A percentile compares a stretch with the other conserved stretches of the same genome.
phyloP scores from a whole-genome alignment of 2,113 vertebrate species.

The Naja naja region DNA sequence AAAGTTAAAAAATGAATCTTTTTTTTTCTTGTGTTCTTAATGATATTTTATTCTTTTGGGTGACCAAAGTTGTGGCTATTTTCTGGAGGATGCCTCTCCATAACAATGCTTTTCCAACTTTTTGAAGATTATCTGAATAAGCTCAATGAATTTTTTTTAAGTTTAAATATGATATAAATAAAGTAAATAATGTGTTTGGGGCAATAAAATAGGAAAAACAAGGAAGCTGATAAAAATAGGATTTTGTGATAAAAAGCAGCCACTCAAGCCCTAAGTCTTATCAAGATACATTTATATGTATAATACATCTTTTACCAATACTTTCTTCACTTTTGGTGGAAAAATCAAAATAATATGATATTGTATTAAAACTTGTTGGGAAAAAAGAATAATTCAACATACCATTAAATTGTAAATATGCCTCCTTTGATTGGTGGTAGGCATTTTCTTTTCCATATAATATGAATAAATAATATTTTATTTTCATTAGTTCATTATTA shows the following conservation, averaged over 20 bases:
- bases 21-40: neutral
- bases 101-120: neutral
- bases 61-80: neutral
- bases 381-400: neutral
- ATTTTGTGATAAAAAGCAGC: neutral
- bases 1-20: neutral
- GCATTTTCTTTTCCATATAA: neutral
- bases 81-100: neutral
- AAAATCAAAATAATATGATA: neutral
- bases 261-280: neutral
- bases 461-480: neutral
- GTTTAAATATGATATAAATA: neutral
- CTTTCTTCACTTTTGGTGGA: neutral
- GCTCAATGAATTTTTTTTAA: neutral
- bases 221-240: neutral
- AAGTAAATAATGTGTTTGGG: no score
- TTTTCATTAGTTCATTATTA: neutral
- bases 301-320: neutral
- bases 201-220: neutral
- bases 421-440: neutral
- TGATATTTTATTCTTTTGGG: neutral
- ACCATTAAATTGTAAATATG: neutral
- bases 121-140: neutral
- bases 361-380: neutral
- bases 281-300: neutral